A percentile compares a stretch with the other conserved stretches of the same genome.
phyloP scores from a whole-genome alignment of 1,140 invertebrate genomes.

The Psilanteris sp. region DNA sequence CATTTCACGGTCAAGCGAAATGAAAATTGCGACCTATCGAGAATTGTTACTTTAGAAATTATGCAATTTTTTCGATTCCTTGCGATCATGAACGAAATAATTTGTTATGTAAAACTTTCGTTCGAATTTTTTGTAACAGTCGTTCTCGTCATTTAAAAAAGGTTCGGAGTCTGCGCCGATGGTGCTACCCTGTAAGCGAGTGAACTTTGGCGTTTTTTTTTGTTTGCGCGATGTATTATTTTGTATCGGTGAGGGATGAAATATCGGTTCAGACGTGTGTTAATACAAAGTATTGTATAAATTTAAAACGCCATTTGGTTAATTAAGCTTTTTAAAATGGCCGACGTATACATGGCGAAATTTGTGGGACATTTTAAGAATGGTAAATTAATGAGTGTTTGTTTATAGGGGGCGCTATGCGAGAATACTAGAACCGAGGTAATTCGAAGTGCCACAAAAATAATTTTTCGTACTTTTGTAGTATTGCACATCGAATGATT shows the following conservation, averaged over 20 bases:
- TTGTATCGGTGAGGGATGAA: too few relatives aligned
- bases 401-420: too few relatives aligned
- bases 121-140: background rate
- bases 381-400: background rate
- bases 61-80: constrained; percentile 27
- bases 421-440: constrained; percentile 3
- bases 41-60: constrained; percentile 40
- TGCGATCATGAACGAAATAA: background rate
- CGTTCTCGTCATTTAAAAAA: too few relatives aligned
- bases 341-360: too few relatives aligned
- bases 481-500: constrained; percentile 13
- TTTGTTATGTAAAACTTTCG: background rate
- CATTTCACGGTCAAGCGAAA: constrained; percentile 54
- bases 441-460: constrained; percentile 32
- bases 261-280: too few relatives aligned
- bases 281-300: too few relatives aligned
- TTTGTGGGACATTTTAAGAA: constrained; percentile 11
- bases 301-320: too few relatives aligned
- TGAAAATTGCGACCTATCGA: constrained; percentile 13
- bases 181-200: too few relatives aligned
- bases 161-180: too few relatives aligned
- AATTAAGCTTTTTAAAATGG: too few relatives aligned
- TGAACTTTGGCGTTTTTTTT: too few relatives aligned
- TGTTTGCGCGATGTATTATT: too few relatives aligned
- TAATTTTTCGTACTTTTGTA: constrained; percentile 24